phyloP scores from a whole-genome alignment of 2,888 invertebrate genomes.

The Aspidiotus destructor region DNA sequence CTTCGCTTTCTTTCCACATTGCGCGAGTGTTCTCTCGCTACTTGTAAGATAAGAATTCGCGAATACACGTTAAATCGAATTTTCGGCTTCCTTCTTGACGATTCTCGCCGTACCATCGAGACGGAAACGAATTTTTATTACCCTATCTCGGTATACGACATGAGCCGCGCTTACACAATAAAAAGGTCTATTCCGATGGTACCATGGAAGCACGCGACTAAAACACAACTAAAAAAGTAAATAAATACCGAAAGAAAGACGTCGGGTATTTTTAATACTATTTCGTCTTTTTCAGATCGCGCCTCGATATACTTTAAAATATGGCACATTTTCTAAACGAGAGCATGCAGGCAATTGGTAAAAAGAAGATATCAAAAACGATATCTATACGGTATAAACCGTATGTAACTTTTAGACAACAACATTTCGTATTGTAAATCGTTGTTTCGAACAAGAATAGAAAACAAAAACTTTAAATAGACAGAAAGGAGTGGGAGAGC shows the following conservation, averaged over 20 bases:
- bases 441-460: conserved; percentile 23
- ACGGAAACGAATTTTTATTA: conserved; percentile 1
- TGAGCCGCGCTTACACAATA: neutral
- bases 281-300: conserved; percentile 18
- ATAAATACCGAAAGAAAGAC: neutral
- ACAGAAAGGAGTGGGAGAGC: neutral
- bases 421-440: conserved; percentile 23
- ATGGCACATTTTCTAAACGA: conserved; percentile 24
- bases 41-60: no score
- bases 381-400: conserved; percentile 15
- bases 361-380: conserved; percentile 26
- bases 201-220: neutral
- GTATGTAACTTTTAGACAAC: neutral
- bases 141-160: neutral
- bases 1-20: no score
- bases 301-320: conserved; percentile 27
- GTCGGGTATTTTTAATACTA: neutral
- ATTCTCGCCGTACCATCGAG: neutral
- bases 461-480: conserved; percentile 12
- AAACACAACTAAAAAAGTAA: neutral
- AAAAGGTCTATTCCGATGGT: neutral
- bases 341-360: conserved; percentile 32
- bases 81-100: neutral
- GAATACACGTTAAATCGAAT: neutral
- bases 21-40: no score